Conservation (phyloP, 2,888 invertebrate genomes). For the Patella ulyssiponensis region DNA sequence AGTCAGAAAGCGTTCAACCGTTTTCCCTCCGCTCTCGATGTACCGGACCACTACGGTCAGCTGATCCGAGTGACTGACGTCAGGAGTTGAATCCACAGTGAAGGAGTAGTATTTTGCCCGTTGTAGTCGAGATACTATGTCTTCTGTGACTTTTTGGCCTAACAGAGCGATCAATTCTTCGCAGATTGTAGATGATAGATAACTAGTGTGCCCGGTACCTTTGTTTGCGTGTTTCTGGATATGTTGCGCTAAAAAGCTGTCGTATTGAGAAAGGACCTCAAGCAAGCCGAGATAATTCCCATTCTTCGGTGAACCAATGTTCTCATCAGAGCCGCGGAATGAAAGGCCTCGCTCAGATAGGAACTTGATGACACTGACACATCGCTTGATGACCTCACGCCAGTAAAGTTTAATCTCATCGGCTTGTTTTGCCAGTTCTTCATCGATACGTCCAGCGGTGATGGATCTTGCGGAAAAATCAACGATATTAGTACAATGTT, state of each 20-base stretch:
- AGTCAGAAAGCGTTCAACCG: background rate
- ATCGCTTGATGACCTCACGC: background rate
- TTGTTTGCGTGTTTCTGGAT: background rate
- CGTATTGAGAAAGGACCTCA: background rate
- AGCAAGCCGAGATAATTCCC: background rate
- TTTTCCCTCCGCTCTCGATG: background rate
- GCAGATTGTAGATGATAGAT: background rate
- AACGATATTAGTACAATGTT: background rate
- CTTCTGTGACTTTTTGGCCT: background rate
- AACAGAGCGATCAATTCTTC: background rate
- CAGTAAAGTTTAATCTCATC: background rate
- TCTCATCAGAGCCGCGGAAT: background rate
- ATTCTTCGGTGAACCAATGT: background rate
- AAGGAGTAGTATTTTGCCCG: background rate
- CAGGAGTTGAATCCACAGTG: background rate
- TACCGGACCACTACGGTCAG: background rate
- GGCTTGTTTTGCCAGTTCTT: background rate
- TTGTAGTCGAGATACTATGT: background rate
- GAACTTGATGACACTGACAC: background rate
- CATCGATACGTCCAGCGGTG: background rate
- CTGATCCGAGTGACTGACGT: background rate
- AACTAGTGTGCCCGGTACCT: background rate
- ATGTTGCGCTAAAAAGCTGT: background rate
- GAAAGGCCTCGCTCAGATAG: background rate
- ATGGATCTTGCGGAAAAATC: background rate